Conservation (phyloP, 2,113 vertebrate species). For the Ceyx cyanopectus region DNA sequence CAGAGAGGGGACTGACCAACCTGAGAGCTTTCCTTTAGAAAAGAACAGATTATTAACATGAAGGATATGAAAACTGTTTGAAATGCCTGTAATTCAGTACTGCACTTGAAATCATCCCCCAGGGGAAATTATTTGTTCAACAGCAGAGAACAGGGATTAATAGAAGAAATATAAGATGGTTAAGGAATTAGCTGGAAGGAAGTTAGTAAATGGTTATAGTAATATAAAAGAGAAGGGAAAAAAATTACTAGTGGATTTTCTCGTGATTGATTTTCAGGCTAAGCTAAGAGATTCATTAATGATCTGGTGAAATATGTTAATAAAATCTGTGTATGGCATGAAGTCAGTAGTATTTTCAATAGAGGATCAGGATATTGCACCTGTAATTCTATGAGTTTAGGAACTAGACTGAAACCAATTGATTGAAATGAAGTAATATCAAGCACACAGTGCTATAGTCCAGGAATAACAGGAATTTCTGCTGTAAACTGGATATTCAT, state of each 20-base stretch:
- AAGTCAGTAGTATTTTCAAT: not conserved
- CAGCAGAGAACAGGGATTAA: not conserved
- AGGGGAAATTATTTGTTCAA: slow-evolving; percentile 5
- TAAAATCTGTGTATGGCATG: not conserved
- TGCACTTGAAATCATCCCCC: not conserved
- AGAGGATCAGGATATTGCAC: not conserved
- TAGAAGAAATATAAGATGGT: not conserved
- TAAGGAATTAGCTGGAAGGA: not conserved
- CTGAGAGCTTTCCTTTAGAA: not conserved
- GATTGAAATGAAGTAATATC: not conserved
- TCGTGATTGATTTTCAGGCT: not conserved
- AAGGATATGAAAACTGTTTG: not conserved
- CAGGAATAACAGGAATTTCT: not conserved
- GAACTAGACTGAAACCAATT: not conserved
- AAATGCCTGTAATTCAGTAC: not conserved
- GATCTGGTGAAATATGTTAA: not conserved
- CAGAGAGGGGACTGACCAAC: not conserved
- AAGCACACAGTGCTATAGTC: not conserved
- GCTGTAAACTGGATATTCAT: not conserved
- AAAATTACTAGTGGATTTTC: not conserved
- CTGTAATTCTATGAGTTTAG: not conserved
- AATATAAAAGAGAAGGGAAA: not conserved
- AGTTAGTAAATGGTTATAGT: not conserved
- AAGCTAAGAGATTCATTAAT: slow-evolving; percentile 1
- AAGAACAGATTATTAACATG: not conserved